Base-by-base conservation (phyloP, 2,797 vertebrate species). In the Malurus leucopterus region DNA sequence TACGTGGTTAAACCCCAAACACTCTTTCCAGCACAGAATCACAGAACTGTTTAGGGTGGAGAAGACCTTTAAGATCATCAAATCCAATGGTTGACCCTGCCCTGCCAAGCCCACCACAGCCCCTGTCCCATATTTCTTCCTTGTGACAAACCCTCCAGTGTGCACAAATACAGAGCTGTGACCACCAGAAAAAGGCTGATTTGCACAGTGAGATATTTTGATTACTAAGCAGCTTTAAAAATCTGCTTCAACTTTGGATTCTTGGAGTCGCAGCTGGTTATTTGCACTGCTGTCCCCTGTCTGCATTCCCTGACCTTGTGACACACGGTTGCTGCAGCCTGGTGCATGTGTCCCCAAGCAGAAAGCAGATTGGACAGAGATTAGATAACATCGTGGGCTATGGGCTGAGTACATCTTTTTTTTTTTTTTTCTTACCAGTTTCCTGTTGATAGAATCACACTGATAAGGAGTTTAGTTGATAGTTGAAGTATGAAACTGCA, bases 381-480 rank as follows among this genome's bases (percentile, higher is more conserved):
- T 95, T 93, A 95, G 95, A 95, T 95, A 95, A 93, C 61, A 93
- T 84, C 61, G 4, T 79, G 89, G 89, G 89, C 77, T 53, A 62
- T 24, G 94, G 92, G 89, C 29, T 93, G 91, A 87, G 93, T 91
- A 65, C 65, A 88, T 89, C 91, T 91, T 94, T 95, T 93, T 36
- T 36, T 36, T 36, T 36, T 36, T 36, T 94, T 92, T 91, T 61
- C 88, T 89, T 67, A 94, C 92, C 91, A 86, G 95, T 93, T 95
- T 95, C 95, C 94, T 95, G 92, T 93, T 88, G 91, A 95, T 92
- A 93, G 85, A 94, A 91, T 93, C 93, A 91, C 65, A 79, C 83
- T 79, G 93, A 94, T 94, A 95, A 95, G 85, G 49, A 93, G 89
- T 94, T 93, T 81, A 88, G 80, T 64, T 79, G 91, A 83, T 95